These are phyloP conservation scores for Sarcophaga bullata DNA, from an alignment of 1,140 invertebrate species.

Conservation along the genomic window DNA sequence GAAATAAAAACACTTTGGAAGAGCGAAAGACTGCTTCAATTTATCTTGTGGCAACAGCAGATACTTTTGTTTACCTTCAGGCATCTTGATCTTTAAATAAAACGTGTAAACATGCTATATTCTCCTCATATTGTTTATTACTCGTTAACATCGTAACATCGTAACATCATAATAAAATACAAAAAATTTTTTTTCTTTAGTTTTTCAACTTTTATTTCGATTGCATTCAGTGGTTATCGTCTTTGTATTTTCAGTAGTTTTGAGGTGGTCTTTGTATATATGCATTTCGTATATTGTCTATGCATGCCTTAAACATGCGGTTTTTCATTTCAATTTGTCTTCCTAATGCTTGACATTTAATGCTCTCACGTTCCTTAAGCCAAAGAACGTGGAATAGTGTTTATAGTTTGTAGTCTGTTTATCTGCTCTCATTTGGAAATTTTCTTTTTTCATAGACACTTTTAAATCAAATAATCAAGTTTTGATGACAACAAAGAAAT, in stretches of 20 bases:
- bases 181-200: no score
- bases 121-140: background rate
- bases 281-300: no score
- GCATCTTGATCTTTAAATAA: background rate
- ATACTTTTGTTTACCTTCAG: background rate
- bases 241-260: no score
- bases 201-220: no score
- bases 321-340: background rate
- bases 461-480: background rate
- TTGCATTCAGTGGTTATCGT: background rate
- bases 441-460: background rate
- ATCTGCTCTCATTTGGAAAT: background rate
- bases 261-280: no score
- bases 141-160: background rate
- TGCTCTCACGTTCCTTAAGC: constrained; percentile 1
- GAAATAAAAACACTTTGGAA: no score
- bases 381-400: background rate
- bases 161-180: background rate
- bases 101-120: background rate
- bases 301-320: no score
- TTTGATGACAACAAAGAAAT: background rate
- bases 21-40: background rate
- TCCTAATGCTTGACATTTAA: background rate
- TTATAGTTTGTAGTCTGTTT: background rate
- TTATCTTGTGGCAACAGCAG: background rate